A percentile compares a stretch with the other conserved stretches of the same genome.
Conservation (phyloP, 2,888 invertebrate genomes). For the Drosophila rubida region DNA sequence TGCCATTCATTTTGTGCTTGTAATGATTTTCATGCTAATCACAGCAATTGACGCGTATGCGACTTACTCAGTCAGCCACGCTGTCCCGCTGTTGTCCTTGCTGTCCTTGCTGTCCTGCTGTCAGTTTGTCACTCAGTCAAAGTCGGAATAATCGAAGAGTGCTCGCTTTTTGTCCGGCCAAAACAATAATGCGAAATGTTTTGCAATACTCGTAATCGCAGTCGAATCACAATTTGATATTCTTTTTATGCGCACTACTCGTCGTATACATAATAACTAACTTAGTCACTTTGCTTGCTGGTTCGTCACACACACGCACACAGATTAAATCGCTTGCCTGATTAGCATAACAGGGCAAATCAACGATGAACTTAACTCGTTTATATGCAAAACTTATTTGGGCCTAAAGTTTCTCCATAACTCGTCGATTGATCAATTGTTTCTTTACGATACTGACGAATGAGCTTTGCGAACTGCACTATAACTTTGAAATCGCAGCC, state of each 20-base stretch:
- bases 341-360: constrained; percentile 50
- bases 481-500: background rate
- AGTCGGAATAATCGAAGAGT: constrained; percentile 31
- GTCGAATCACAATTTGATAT: constrained; percentile 60
- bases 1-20: constrained; percentile 71
- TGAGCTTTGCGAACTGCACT: background rate
- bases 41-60: constrained; percentile 77
- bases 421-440: background rate
- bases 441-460: background rate
- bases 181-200: constrained; percentile 29
- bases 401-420: constrained; percentile 8
- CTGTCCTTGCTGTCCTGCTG: background rate
- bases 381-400: constrained; percentile 27
- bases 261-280: constrained; percentile 22
- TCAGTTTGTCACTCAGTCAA: constrained; percentile 38
- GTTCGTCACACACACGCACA: constrained; percentile 26
- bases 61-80: constrained; percentile 41
- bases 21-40: constrained; percentile 80
- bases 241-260: constrained; percentile 43
- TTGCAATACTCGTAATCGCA: constrained; percentile 45
- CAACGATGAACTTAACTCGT: constrained; percentile 38
- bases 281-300: constrained; percentile 22
- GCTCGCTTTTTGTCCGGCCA: constrained; percentile 16
- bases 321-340: constrained; percentile 30
- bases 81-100: constrained; percentile 1